A percentile compares a stretch with the other conserved stretches of the same genome.
These are phyloP conservation scores for Drosophila lowei DNA, from an alignment of 1,140 invertebrate species.

Conservation along the genomic window DNA sequence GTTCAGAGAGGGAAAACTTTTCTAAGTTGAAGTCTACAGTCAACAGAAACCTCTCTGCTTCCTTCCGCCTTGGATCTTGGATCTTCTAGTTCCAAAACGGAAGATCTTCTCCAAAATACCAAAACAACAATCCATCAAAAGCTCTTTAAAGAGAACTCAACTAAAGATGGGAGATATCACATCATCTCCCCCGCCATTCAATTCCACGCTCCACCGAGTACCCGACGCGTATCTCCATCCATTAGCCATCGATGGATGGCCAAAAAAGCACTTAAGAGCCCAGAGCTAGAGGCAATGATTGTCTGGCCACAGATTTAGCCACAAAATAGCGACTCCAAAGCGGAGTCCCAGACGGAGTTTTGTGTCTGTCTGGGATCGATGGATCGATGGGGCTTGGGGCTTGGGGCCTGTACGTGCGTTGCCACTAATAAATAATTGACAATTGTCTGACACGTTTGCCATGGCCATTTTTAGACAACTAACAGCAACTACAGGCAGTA, in stretches of 20 bases:
- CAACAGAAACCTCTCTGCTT: too few relatives aligned
- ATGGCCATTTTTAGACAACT: slow-evolving; percentile 76
- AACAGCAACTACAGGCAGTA: slow-evolving; percentile 12
- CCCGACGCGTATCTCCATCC: slow-evolving; percentile 10
- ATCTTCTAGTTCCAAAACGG: too few relatives aligned
- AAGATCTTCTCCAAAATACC: not conserved
- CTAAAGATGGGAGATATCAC: slow-evolving; percentile 26
- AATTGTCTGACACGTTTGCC: slow-evolving; percentile 79
- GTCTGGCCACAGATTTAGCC: slow-evolving; percentile 19
- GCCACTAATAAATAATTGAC: slow-evolving; percentile 81
- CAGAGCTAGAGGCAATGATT: slow-evolving; percentile 44
- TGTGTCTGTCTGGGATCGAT: slow-evolving; percentile 21
- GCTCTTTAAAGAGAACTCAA: too few relatives aligned
- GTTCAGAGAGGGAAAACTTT: too few relatives aligned
- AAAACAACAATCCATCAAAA: too few relatives aligned
- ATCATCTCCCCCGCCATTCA: slow-evolving; percentile 8
- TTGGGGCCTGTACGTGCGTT: slow-evolving; percentile 61
- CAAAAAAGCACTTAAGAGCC: slow-evolving; percentile 47
- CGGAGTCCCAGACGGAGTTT: slow-evolving; percentile 15
- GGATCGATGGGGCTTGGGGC: slow-evolving; percentile 24
- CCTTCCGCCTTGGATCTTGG: too few relatives aligned
- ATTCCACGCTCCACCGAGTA: not conserved
- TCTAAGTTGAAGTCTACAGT: too few relatives aligned
- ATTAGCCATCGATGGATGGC: slow-evolving; percentile 46
- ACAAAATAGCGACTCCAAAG: slow-evolving; percentile 9